Conservation (phyloP, 2,113 vertebrate genomes). For the Microtus oregoni region DNA sequence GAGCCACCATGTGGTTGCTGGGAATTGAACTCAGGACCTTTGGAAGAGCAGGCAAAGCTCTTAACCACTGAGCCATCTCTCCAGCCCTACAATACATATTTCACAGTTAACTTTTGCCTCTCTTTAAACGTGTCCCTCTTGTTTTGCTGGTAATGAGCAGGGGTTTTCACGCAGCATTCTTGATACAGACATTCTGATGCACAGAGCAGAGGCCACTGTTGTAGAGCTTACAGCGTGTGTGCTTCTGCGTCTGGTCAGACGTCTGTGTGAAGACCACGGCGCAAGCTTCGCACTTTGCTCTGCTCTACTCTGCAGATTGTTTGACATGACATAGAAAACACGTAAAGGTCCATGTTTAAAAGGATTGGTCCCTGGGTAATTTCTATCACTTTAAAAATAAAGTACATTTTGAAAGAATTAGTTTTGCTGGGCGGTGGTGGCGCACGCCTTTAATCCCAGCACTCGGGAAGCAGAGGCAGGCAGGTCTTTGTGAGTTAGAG, state of each 20-base stretch:
- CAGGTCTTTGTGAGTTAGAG: too few relatives aligned
- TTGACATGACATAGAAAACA: slow-evolving; percentile 24
- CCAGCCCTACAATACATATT: not conserved
- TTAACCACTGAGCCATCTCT: too few relatives aligned
- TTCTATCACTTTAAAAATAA: slow-evolving; percentile 60
- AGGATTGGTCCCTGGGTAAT: not conserved
- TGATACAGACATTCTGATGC: not conserved
- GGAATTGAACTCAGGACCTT: too few relatives aligned
- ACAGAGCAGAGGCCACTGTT: not conserved
- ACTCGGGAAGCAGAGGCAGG: too few relatives aligned
- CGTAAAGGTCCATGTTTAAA: not conserved
- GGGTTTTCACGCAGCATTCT: not conserved
- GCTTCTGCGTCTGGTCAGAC: not conserved
- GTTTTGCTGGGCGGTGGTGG: not conserved
- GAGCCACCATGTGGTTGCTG: too few relatives aligned
- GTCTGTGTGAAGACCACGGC: not conserved
- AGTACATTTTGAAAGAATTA: slow-evolving; percentile 67
- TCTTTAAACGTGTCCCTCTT: slow-evolving; percentile 3
- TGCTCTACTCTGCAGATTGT: not conserved
- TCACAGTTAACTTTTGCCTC: slow-evolving; percentile 48
- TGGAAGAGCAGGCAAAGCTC: too few relatives aligned
- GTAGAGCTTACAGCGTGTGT: not conserved
- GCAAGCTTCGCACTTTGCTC: not conserved
- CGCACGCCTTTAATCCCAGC: too few relatives aligned
- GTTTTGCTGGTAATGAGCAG: slow-evolving; percentile 29